Evolutionary conservation across 2,888 invertebrate genomes (phyloP).

Genomic region (Acrocera orbiculus): DNA sequence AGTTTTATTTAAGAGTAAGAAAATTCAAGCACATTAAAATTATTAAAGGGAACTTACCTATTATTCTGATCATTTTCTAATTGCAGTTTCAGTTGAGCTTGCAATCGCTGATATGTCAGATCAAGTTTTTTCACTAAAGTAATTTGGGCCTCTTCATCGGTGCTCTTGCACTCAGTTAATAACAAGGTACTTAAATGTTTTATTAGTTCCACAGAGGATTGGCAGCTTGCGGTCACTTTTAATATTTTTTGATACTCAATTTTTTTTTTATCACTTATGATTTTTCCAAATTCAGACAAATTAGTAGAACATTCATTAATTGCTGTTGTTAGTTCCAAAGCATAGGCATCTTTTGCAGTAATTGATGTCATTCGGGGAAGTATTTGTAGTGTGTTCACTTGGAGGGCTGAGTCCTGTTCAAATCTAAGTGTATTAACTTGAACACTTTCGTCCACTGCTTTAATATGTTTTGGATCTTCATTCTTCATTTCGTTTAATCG

Average conservation of each 20-base stretch:
- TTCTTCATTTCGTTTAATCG: slow-evolving; percentile 34
- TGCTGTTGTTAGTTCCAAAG: slow-evolving; percentile 55
- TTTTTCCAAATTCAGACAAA: slow-evolving; percentile 46
- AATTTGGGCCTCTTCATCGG: slow-evolving; percentile 45
- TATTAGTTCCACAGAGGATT: slow-evolving; percentile 63
- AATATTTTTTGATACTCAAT: slow-evolving; percentile 53
- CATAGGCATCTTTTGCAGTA: slow-evolving; percentile 68
- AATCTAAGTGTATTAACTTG: slow-evolving; percentile 59
- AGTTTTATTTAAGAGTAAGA: too few species aligned
- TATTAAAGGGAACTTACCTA: too few species aligned
- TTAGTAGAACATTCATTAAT: slow-evolving; percentile 51
- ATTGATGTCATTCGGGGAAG: slow-evolving; percentile 46
- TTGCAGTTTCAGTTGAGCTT: slow-evolving; percentile 55
- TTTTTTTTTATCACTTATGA: slow-evolving; percentile 39
- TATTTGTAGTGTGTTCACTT: slow-evolving; percentile 58
- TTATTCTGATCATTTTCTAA: slow-evolving; percentile 47
- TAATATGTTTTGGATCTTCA: slow-evolving; percentile 25
- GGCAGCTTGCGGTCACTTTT: slow-evolving; percentile 57
- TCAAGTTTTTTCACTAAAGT: slow-evolving; percentile 46
- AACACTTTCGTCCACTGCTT: slow-evolving; percentile 36
- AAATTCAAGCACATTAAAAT: too few species aligned
- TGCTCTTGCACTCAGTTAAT: slow-evolving; percentile 53
- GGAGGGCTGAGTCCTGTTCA: slow-evolving; percentile 59
- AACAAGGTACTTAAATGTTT: slow-evolving; percentile 61
- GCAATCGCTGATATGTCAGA: slow-evolving; percentile 47